These are phyloP conservation scores for Ptychadena robeensis DNA, from an alignment of 2,797 vertebrate genomes.

Conservation along the genomic window DNA sequence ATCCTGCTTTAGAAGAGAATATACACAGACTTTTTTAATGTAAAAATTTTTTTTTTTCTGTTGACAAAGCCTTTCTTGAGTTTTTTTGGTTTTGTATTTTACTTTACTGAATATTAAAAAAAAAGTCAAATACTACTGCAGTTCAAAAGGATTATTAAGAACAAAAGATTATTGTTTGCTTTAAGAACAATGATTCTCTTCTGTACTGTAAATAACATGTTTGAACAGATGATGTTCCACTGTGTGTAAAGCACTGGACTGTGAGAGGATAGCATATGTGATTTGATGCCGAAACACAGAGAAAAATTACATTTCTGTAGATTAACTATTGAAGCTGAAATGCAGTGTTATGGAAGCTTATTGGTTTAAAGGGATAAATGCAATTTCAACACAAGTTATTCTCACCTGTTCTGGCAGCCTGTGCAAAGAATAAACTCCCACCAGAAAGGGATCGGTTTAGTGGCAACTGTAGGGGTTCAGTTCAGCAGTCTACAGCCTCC, in stretches of 20 bases:
- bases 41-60: no score
- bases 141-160: slow-evolving; percentile 33
- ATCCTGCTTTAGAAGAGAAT: no score
- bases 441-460: no score
- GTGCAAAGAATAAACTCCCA: no score
- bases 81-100: no score
- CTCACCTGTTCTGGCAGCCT: no score
- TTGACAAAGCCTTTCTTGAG: no score
- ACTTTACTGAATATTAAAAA: slow-evolving; percentile 28
- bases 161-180: slow-evolving; percentile 43
- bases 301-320: slow-evolving; percentile 20
- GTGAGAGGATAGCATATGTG: slow-evolving; percentile 20
- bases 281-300: slow-evolving; percentile 22
- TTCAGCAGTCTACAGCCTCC: no score
- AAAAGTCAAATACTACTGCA: neutral
- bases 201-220: slow-evolving; percentile 43
- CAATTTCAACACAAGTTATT: no score
- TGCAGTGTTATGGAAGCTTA: neutral
- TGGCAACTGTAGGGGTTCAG: no score
- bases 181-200: slow-evolving; percentile 19
- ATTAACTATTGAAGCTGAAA: neutral
- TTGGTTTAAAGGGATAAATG: neutral
- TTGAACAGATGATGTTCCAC: slow-evolving; percentile 35
- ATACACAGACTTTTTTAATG: no score
- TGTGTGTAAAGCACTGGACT: slow-evolving; percentile 35